A percentile compares a stretch with the other conserved stretches of the same genome.
These are phyloP conservation scores for Drosophila pachea DNA, from an alignment of 1,140 invertebrate species.

Conservation along the genomic window DNA sequence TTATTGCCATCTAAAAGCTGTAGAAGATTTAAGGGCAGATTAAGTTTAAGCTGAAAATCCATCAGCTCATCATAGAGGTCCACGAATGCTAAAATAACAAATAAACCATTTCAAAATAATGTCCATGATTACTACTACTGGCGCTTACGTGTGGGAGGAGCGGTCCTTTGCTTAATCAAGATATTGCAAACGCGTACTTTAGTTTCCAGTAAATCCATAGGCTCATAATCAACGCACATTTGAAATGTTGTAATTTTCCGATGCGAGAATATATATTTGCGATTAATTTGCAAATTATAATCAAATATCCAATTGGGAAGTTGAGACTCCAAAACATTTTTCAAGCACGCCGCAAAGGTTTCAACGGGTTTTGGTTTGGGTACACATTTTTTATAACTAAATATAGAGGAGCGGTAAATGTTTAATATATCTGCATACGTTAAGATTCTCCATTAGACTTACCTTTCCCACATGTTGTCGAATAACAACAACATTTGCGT, in stretches of 20 bases:
- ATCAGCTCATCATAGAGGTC: conserved; percentile 31
- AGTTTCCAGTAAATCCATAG: conserved; percentile 29
- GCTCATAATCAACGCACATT: conserved; percentile 39
- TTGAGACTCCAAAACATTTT: conserved; percentile 6
- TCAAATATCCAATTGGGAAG: conserved; percentile 57
- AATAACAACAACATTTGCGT: conserved; percentile 24
- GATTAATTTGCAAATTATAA: conserved; percentile 32
- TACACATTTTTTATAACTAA: not conserved
- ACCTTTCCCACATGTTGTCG: conserved; percentile 21
- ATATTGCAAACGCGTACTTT: conserved; percentile 37
- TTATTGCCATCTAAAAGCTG: conserved; percentile 39
- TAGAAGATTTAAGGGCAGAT: conserved; percentile 43
- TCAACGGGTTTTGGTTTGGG: not conserved
- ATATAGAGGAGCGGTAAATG: not conserved
- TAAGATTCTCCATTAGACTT: conserved; percentile 3
- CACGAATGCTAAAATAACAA: conserved; percentile 6
- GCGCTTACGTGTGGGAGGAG: not conserved
- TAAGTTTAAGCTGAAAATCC: conserved; percentile 56
- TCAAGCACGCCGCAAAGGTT: conserved; percentile 29
- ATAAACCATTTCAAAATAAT: not conserved
- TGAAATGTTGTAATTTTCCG: conserved; percentile 36
- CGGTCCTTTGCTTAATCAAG: not conserved
- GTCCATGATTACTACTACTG: not conserved
- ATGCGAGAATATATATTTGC: conserved; percentile 46
- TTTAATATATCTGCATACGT: not conserved